phyloP scores from a whole-genome alignment of 1,140 invertebrate species.

The Babylonia areolata region DNA sequence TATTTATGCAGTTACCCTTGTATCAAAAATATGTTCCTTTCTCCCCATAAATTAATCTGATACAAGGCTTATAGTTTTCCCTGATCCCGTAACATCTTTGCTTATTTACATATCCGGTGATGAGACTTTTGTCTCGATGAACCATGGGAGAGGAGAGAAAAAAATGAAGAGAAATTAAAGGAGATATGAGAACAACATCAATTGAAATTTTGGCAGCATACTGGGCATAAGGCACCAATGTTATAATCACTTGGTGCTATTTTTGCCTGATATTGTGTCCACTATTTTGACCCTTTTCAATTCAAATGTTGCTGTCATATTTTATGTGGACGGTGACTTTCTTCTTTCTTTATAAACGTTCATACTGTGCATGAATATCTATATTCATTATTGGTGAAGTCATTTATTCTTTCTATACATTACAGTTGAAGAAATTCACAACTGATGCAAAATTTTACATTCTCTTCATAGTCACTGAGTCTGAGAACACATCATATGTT shows the following conservation, averaged over 20 bases:
- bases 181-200: constrained; percentile 13
- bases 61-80: neutral
- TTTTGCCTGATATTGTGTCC: constrained; percentile 18
- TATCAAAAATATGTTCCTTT: neutral
- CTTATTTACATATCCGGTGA: constrained; percentile 33
- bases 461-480: neutral
- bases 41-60: neutral
- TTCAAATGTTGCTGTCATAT: neutral
- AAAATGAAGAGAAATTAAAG: neutral
- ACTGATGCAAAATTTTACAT: neutral
- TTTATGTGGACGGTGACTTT: neutral
- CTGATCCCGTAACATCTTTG: neutral
- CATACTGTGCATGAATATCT: neutral
- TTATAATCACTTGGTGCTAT: neutral
- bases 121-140: constrained; percentile 28
- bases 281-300: neutral
- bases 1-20: neutral
- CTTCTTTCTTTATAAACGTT: neutral
- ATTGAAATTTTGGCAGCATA: neutral
- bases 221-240: neutral
- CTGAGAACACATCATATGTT: neutral
- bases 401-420: neutral
- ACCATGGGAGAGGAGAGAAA: neutral
- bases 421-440: neutral
- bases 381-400: neutral